Base-by-base conservation (phyloP, 2,797 vertebrate genomes). In the Orientallactaga sibirica region DNA sequence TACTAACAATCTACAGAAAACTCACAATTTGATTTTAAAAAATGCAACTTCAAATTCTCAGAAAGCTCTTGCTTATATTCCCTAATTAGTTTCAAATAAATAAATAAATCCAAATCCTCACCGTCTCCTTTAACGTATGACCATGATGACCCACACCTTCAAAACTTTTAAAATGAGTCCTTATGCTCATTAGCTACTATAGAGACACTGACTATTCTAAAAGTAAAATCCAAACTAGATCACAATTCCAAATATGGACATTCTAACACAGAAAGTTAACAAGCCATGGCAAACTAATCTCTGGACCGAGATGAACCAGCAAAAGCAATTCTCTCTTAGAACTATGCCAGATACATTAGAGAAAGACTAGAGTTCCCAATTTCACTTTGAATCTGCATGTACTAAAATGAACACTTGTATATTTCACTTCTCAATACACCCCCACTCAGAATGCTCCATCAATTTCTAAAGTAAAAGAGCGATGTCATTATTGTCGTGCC, bases 1-100 rank as follows among this genome's bases (percentile, higher is more conserved):
- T 58, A 91, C 83, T 90, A 95, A 95, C 0, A 2, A 66, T 4
- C 95, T 87, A 95, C 0, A 93, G 95, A 97, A 97, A 98, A 94
- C 73, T 88, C 92, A 80, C 29, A 87, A 90, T 0, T 24, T 52
- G 93, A 73, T 41, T 83, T 90, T 70, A 86, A 86, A 89, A 89
- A 76, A 11, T 80, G 62, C 62, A 83, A 81, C 66, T 89, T 82
- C 61, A 85, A 78, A 66, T 83, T 75, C 29, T 94, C 67, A 75
- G 33, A 76, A 78, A 58, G 75, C 6, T 20, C 43, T 79, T 10
- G 0, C 37, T 87, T n/a, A 62, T 48, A 4, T 85, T 81, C 10
- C 67, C 37, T 81, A 90, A 7, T 3, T 4, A 18, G 68, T 90
- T 89, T 93, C 7, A 29, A 74, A 89, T 94, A 83, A 29, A 5